phyloP scores from a whole-genome alignment of 2,888 invertebrate genomes.

The Elmis aenea region DNA sequence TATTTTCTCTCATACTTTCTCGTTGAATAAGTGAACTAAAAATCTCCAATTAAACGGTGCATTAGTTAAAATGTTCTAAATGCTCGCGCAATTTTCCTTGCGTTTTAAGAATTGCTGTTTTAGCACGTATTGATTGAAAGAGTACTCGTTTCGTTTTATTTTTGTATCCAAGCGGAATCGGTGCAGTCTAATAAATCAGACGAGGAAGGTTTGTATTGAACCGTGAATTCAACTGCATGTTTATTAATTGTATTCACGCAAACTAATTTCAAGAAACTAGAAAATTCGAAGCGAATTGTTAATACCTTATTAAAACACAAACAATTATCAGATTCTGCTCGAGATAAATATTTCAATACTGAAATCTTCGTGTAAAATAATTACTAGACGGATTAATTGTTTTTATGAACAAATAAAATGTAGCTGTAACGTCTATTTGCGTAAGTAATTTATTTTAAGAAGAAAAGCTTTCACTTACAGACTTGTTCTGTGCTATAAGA shows the following conservation, averaged over 20 bases:
- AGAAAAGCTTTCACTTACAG: no score
- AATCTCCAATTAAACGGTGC: conserved; percentile 16
- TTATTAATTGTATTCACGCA: conserved; percentile 43
- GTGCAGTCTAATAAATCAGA: conserved; percentile 41
- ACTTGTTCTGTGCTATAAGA: no score
- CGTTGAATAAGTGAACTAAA: conserved; percentile 7
- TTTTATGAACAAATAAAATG: no score
- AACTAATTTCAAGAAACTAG: conserved; percentile 16
- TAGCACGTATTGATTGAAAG: conserved; percentile 27
- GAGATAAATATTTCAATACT: no score
- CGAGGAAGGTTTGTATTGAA: conserved; percentile 36
- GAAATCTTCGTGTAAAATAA: no score
- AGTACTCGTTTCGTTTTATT: conserved; percentile 28
- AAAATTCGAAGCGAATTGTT: background rate
- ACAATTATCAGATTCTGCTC: no score
- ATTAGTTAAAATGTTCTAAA: conserved; percentile 12
- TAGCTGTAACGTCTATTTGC: no score
- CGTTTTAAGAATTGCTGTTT: conserved; percentile 24
- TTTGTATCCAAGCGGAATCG: conserved; percentile 34
- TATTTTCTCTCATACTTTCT: no score
- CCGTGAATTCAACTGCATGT: conserved; percentile 38
- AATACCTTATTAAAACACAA: no score
- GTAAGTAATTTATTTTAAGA: no score
- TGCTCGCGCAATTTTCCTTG: conserved; percentile 13
- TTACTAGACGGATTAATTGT: no score